Evolutionary conservation across 2,113 vertebrate genomes (phyloP).

Genomic region (Motacilla alba): DNA sequence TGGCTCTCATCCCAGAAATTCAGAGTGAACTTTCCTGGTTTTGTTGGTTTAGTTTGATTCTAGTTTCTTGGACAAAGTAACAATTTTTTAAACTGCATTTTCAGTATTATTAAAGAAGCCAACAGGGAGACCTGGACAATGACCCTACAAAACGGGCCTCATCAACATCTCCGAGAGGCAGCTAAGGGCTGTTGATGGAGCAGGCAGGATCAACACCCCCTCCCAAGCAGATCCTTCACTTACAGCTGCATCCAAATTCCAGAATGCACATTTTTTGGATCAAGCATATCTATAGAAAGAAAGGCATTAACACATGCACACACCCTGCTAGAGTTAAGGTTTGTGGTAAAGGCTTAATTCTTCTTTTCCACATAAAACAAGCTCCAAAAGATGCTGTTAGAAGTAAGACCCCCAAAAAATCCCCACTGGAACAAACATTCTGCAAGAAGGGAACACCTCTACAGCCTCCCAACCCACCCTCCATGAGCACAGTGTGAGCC

Average conservation of each 20-base stretch:
- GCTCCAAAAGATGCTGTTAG: neutral
- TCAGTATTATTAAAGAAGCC: neutral
- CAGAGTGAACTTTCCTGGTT: slow-evolving; percentile 18
- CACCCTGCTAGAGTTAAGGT: neutral
- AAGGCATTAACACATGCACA: neutral
- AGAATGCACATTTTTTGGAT: neutral
- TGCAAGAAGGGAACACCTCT: neutral
- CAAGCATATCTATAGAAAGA: neutral
- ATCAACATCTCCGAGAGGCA: neutral
- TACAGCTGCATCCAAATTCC: neutral
- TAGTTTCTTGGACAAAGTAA: neutral
- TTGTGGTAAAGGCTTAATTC: neutral
- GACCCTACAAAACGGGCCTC: neutral
- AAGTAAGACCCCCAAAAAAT: neutral
- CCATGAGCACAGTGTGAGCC: rapidly evolving
- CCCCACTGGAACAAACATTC: neutral
- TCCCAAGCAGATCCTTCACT: neutral
- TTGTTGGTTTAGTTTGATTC: slow-evolving; percentile 11
- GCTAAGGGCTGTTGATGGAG: neutral
- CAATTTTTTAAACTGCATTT: neutral
- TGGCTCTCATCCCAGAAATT: slow-evolving; percentile 48
- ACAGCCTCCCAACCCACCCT: neutral
- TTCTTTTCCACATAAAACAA: neutral
- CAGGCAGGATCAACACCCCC: neutral
- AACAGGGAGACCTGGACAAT: neutral